Conservation (phyloP, 2,888 invertebrate species). For the Thymelicus acteon region DNA sequence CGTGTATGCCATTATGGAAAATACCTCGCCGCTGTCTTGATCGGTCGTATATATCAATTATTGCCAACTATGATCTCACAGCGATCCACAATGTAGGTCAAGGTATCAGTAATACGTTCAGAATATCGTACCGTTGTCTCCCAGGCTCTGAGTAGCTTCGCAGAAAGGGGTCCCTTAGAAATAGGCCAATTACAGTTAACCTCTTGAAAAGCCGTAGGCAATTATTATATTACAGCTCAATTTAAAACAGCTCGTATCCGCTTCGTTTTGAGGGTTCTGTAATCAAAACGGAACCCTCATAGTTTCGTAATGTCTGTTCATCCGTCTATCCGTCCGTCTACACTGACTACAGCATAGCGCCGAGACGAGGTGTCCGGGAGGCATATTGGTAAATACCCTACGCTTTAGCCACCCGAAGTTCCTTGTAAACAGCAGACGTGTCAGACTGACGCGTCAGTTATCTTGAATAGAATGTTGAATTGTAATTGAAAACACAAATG, state of each 20-base stretch:
- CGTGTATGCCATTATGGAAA: slow-evolving; percentile 2
- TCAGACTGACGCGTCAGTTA: no score
- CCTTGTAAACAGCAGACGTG: no score
- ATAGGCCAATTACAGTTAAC: background rate
- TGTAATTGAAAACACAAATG: no score
- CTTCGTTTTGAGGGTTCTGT: no score
- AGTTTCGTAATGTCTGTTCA: no score
- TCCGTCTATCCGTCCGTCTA: no score
- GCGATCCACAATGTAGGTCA: slow-evolving; percentile 9
- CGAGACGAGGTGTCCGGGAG: no score
- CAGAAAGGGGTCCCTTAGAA: slow-evolving; percentile 6
- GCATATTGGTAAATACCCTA: no score
- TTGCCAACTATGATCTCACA: slow-evolving; percentile 1
- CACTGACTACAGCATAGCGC: no score
- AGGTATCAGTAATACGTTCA: slow-evolving; percentile 11
- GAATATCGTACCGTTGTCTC: background rate
- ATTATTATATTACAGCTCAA: background rate
- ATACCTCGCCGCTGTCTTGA: background rate
- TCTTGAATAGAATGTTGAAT: no score
- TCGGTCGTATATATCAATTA: background rate
- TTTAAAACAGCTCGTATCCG: background rate
- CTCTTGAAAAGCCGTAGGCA: slow-evolving; percentile 1
- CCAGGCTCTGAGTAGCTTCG: background rate
- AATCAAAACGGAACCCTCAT: no score
- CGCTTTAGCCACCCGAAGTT: no score